phyloP scores from a whole-genome alignment of 2,888 invertebrate species.

The Craniophora ligustri region DNA sequence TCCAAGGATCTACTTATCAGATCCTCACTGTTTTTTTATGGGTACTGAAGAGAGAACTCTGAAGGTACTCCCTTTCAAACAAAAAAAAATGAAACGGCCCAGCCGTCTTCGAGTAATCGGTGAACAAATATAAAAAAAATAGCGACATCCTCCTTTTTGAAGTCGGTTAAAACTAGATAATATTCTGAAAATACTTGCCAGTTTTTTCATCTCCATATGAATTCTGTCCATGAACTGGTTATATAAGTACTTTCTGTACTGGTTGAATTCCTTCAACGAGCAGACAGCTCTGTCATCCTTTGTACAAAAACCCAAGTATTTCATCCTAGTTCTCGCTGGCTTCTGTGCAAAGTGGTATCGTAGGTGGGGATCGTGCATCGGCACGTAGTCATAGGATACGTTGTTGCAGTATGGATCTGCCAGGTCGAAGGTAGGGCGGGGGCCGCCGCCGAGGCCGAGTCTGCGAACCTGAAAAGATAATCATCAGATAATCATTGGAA shows the following conservation, averaged over 20 bases:
- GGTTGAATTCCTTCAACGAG: conserved; percentile 90
- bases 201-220: conserved; percentile 75
- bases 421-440: conserved; percentile 77
- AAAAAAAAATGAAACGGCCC: too few relatives aligned
- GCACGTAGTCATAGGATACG: conserved; percentile 87
- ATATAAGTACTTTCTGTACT: conserved; percentile 89
- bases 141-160: too few relatives aligned
- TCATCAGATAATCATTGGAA: too few relatives aligned
- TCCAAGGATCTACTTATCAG: too few relatives aligned
- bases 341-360: conserved; percentile 84
- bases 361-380: conserved; percentile 89
- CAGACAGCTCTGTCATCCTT: conserved; percentile 89
- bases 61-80: too few relatives aligned
- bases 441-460: conserved; percentile 72
- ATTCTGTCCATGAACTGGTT: conserved; percentile 87
- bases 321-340: conserved; percentile 77
- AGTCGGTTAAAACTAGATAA: too few relatives aligned
- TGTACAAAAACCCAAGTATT: conserved; percentile 87
- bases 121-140: too few relatives aligned
- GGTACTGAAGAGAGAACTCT: too few relatives aligned
- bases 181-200: too few relatives aligned
- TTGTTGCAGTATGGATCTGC: conserved; percentile 83
- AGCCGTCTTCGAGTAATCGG: too few relatives aligned
- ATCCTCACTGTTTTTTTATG: too few relatives aligned
- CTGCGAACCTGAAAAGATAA: conserved; percentile 79